A percentile compares a stretch with the other conserved stretches of the same genome.
phyloP scores from a whole-genome alignment of 2,888 invertebrate species.

The Galeruca laticollis region DNA sequence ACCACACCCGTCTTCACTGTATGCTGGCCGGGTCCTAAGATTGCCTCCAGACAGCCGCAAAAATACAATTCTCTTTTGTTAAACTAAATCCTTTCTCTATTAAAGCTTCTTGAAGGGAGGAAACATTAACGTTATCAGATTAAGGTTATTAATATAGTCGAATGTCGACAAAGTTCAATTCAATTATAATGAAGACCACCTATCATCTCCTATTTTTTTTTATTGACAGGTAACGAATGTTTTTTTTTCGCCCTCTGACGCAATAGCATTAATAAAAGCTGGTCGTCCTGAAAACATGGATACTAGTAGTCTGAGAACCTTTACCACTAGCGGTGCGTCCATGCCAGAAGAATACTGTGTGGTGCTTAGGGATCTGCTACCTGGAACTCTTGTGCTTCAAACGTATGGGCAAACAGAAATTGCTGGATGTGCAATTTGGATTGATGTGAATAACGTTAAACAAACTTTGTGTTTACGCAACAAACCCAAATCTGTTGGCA shows the following conservation, averaged over 20 bases:
- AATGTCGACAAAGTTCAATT: too few relatives aligned
- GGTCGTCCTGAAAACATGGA: slow-evolving; percentile 60
- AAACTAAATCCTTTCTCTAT: too few relatives aligned
- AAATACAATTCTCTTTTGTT: too few relatives aligned
- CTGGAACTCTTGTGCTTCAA: slow-evolving; percentile 58
- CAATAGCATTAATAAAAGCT: slow-evolving; percentile 53
- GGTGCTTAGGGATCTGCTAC: slow-evolving; percentile 59
- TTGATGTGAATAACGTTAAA: slow-evolving; percentile 53
- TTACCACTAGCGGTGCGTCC: slow-evolving; percentile 58
- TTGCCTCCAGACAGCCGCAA: too few relatives aligned
- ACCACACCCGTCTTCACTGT: too few relatives aligned
- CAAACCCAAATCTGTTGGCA: slow-evolving; percentile 58
- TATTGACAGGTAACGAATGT: slow-evolving; percentile 52
- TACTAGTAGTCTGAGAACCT: slow-evolving; percentile 55
- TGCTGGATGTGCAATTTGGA: slow-evolving; percentile 55
- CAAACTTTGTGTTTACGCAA: slow-evolving; percentile 54
- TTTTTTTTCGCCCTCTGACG: slow-evolving; percentile 55
- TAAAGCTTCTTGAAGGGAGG: too few relatives aligned
- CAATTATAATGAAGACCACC: too few relatives aligned
- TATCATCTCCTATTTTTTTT: too few relatives aligned
- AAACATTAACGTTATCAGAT: too few relatives aligned
- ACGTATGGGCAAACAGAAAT: slow-evolving; percentile 63
- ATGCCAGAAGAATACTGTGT: slow-evolving; percentile 53
- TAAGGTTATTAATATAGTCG: too few relatives aligned
- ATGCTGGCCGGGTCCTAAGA: too few relatives aligned